These are phyloP conservation scores for Metalampra italica DNA, from an alignment of 2,888 invertebrate genomes.

Conservation along the genomic window DNA sequence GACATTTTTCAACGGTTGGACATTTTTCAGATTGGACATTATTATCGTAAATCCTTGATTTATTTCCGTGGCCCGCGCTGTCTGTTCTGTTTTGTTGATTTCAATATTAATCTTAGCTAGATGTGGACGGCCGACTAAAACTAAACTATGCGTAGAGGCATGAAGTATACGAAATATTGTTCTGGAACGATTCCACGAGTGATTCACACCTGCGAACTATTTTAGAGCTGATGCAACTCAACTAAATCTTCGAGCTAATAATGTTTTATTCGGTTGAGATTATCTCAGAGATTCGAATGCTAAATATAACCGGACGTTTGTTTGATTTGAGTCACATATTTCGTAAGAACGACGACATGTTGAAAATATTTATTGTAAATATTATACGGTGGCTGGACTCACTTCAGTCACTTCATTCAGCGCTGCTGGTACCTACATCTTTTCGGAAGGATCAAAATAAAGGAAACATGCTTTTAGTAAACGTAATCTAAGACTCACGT, in stretches of 20 bases:
- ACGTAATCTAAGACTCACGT: too few species aligned
- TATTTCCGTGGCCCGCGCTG: too few species aligned
- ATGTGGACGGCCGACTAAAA: slow-evolving; percentile 2
- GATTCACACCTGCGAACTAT: slow-evolving; percentile 65
- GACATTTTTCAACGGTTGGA: too few species aligned
- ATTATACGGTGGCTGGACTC: not conserved
- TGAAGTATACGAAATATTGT: slow-evolving; percentile 15
- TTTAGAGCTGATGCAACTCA: slow-evolving; percentile 65
- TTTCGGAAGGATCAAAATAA: too few species aligned
- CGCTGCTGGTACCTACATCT: too few species aligned
- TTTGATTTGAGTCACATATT: slow-evolving; percentile 3
- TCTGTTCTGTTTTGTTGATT: not conserved
- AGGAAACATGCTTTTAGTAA: too few species aligned
- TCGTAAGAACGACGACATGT: not conserved
- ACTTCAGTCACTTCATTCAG: too few species aligned
- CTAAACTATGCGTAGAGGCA: not conserved
- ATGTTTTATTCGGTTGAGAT: slow-evolving; percentile 22
- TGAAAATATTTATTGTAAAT: not conserved
- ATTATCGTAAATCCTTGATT: too few species aligned
- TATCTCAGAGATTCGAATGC: slow-evolving; percentile 22
- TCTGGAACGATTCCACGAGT: slow-evolving; percentile 62
- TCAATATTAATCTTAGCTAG: not conserved
- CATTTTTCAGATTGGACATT: too few species aligned
- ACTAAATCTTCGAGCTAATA: slow-evolving; percentile 31
- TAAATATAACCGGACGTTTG: slow-evolving; percentile 29